These are phyloP conservation scores for Menidia menidia DNA, from an alignment of 2,797 vertebrate genomes.

Conservation along the genomic window DNA sequence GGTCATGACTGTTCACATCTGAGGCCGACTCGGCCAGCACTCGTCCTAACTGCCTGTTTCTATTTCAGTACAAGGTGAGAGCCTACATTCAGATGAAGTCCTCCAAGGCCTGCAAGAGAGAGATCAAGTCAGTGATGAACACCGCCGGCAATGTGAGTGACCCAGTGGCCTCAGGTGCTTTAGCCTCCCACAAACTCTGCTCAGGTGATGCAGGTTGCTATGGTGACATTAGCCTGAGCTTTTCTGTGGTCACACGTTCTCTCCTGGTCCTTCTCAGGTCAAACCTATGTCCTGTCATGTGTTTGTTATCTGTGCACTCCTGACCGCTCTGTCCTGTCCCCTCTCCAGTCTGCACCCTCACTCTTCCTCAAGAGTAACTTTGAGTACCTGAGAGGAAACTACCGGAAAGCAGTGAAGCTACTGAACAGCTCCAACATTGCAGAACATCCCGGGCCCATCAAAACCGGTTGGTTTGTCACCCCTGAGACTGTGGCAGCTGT, in stretches of 20 bases:
- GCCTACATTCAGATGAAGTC: constrained; percentile 99
- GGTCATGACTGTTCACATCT: background rate
- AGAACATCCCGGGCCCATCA: constrained; percentile 96
- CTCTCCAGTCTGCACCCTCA: constrained; percentile 91
- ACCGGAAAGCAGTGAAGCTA: constrained; percentile 96
- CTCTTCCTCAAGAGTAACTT: constrained; percentile 99
- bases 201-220: too few relatives aligned
- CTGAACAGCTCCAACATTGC: constrained; percentile 97
- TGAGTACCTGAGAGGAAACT: constrained; percentile 98
- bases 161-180: background rate
- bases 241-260: too few relatives aligned
- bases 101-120: constrained; percentile 97
- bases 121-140: constrained; percentile 99
- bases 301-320: too few relatives aligned
- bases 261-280: too few relatives aligned
- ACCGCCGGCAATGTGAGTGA: constrained; percentile 95
- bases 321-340: background rate
- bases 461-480: constrained; percentile 85
- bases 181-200: too few relatives aligned
- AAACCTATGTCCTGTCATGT: too few relatives aligned
- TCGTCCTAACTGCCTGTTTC: background rate
- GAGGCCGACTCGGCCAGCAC: background rate
- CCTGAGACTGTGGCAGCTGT: too few relatives aligned
- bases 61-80: constrained; percentile 94
- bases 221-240: too few relatives aligned